A percentile compares a stretch with the other conserved stretches of the same genome.
phyloP scores from a whole-genome alignment of 2,797 vertebrate species.

The Cyclura pinguis region DNA sequence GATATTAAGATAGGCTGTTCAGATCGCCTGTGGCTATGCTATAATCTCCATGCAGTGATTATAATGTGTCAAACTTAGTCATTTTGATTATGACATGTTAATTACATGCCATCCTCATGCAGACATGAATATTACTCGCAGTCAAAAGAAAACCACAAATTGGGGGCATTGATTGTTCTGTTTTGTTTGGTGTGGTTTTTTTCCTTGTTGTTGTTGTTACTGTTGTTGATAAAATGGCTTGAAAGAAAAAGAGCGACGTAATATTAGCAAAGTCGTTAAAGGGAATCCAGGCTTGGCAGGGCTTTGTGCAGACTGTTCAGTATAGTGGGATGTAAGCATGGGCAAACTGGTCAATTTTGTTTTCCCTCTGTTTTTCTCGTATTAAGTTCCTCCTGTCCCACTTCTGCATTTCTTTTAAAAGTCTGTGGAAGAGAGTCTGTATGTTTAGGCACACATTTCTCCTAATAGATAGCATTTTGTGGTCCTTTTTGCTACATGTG shows the following conservation, averaged over 20 bases:
- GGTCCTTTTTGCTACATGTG: neutral
- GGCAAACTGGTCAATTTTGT: neutral
- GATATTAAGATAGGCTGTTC: slow-evolving; percentile 96
- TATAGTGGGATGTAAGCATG: neutral
- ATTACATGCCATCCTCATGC: slow-evolving; percentile 97
- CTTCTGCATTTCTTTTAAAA: neutral
- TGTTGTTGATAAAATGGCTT: slow-evolving; percentile 76
- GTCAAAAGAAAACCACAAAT: slow-evolving; percentile 87
- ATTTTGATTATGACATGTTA: slow-evolving; percentile 99
- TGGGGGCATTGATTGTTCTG: slow-evolving; percentile 77
- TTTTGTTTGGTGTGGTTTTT: slow-evolving; percentile 60
- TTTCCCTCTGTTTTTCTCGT: neutral
- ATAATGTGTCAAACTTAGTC: slow-evolving; percentile 99
- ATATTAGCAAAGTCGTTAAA: slow-evolving; percentile 69
- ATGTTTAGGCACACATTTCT: neutral
- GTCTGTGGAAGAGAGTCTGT: neutral
- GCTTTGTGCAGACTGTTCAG: neutral
- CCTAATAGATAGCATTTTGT: neutral
- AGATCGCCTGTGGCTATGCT: slow-evolving; percentile 92
- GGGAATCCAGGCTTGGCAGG: slow-evolving; percentile 29
- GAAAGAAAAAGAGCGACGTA: slow-evolving; percentile 73
- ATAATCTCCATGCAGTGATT: slow-evolving; percentile 99
- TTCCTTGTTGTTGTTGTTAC: slow-evolving; percentile 17
- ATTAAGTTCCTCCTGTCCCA: neutral
- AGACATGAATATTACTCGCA: slow-evolving; percentile 92